Base-by-base conservation (phyloP, 2,888 invertebrate species). In the Dioctria linearis region DNA sequence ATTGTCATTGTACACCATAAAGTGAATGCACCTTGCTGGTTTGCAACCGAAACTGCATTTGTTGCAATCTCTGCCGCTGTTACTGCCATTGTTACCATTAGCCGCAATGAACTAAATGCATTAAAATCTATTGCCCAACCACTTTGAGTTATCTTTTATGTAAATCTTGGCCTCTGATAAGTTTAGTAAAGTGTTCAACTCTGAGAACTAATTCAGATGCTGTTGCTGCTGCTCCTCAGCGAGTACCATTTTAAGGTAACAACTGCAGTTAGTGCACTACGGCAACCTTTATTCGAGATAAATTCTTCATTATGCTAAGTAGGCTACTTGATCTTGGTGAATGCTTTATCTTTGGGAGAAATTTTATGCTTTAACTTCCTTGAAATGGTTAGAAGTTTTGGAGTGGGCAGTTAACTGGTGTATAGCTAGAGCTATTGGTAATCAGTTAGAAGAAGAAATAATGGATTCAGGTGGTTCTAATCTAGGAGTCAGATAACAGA, bases 1-100 rank as follows among this genome's bases (percentile, higher is more conserved):
- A 75, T 75, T 75, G 75, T 75, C 59, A 75, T 75, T 75, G 75
- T 75, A 39, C 66, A 13, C 59, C 51, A 9, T 37, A 51, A 59
- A 75, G 75, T 75, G 75, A 75, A 75, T 75, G 75, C 75, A 75
- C 59, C 75, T 75, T 75, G 75, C 75, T 5, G 13, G 13, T n/a
- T 25, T 71, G n/a, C 25, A 11, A 25, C 25, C n/a, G 54, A 37
- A 51, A 51, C 51, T n/a, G 42, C 75, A 75, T 5, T 75, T 42
- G 43, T 6, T 59, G 42, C 51, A 9, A 49, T 13, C 42, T 59
- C 37, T 40, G 40, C 75, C n/a, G 42, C 11, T 54, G 8, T 54
- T 54, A 4, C 43, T 37, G 59, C 59, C 42, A 59, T 59, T 59
- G 59, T 75, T 75, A 59, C 59, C 75, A 71, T 71, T 71, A 71